These are phyloP conservation scores for Orthosia gothica DNA, from an alignment of 2,888 invertebrate species.

Conservation along the genomic window DNA sequence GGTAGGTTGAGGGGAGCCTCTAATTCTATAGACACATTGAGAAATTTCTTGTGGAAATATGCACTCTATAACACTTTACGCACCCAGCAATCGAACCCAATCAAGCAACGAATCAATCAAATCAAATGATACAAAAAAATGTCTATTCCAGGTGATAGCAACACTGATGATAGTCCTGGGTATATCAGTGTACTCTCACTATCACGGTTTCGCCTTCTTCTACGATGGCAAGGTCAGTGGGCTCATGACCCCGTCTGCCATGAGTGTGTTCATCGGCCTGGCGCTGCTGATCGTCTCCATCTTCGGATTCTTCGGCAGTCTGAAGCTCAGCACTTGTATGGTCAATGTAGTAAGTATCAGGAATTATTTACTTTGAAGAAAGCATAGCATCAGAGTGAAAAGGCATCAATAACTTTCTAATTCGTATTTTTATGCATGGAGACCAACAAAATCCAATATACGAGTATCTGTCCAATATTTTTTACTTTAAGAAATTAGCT, in stretches of 20 bases:
- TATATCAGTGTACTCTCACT: conserved; percentile 85
- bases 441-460: too few species aligned
- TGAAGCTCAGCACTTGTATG: conserved; percentile 95
- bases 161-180: conserved; percentile 86
- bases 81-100: too few species aligned
- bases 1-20: too few species aligned
- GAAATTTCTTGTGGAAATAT: too few species aligned
- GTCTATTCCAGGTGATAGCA: conserved; percentile 79
- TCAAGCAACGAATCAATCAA: too few species aligned
- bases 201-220: conserved; percentile 84
- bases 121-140: background rate
- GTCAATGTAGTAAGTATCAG: conserved; percentile 90
- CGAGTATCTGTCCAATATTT: too few species aligned
- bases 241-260: conserved; percentile 94
- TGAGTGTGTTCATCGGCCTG: conserved; percentile 95
- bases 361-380: background rate
- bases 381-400: too few species aligned
- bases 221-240: conserved; percentile 80
- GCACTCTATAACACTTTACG: too few species aligned
- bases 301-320: conserved; percentile 96
- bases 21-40: too few species aligned
- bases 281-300: conserved; percentile 94
- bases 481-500: too few species aligned
- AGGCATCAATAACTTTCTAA: too few species aligned
- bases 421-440: too few species aligned